Evolutionary conservation across 2,888 invertebrate species (phyloP).

Genomic region (Tetrapedia diversipes): DNA sequence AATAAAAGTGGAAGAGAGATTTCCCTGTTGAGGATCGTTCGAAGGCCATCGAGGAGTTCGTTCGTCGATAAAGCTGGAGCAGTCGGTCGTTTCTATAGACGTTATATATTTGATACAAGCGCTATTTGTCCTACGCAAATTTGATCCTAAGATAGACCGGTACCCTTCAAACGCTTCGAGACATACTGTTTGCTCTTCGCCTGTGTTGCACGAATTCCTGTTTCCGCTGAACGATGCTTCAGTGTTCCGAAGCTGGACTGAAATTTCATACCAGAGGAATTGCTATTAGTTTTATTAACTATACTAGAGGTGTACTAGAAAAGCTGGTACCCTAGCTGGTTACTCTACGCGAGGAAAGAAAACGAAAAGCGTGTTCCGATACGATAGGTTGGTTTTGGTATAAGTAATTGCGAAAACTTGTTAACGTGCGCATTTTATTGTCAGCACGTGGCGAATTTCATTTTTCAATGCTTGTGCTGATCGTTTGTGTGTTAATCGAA

Average conservation of each 20-base stretch:
- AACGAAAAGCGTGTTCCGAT: not conserved
- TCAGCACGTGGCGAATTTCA: too few relatives aligned
- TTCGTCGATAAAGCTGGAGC: conserved; percentile 29
- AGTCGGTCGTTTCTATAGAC: conserved; percentile 18
- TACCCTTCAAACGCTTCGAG: conserved; percentile 20
- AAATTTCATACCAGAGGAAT: not conserved
- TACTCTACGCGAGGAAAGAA: not conserved
- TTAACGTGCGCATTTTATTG: too few relatives aligned
- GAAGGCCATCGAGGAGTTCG: conserved; percentile 37
- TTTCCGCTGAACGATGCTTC: not conserved
- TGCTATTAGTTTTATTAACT: not conserved
- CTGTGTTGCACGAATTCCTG: not conserved
- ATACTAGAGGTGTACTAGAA: too few relatives aligned
- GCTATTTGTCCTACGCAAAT: conserved; percentile 52
- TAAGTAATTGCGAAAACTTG: too few relatives aligned
- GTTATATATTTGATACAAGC: conserved; percentile 49
- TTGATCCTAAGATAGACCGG: conserved; percentile 40
- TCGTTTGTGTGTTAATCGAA: too few relatives aligned
- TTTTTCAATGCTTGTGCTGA: too few relatives aligned
- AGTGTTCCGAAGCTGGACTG: not conserved
- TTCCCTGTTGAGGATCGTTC: conserved; percentile 46
- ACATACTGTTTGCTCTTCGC: conserved; percentile 5
- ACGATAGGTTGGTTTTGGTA: not conserved
- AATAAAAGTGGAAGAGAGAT: conserved; percentile 46
- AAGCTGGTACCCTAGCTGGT: too few relatives aligned